phyloP scores from a whole-genome alignment of 2,888 invertebrate genomes.

The Lasioglossum malachurum region DNA sequence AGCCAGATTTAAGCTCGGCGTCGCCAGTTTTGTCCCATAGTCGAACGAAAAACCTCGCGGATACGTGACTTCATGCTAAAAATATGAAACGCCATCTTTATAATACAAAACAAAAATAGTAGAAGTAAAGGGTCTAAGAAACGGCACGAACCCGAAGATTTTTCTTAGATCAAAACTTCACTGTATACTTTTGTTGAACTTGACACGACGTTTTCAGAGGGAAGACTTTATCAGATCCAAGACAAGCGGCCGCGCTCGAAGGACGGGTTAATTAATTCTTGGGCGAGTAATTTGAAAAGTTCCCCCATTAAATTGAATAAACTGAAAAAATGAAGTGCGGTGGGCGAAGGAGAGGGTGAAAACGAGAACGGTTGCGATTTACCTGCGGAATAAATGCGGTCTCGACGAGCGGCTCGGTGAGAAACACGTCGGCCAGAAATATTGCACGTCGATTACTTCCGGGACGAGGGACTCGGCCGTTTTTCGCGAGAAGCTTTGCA shows the following conservation, averaged over 20 bases:
- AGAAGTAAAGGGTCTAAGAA: too few species aligned
- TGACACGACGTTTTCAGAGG: background rate
- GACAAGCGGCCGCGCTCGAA: background rate
- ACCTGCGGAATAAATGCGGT: background rate
- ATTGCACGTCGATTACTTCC: conserved; percentile 1
- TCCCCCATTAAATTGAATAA: background rate
- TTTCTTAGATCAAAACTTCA: too few species aligned
- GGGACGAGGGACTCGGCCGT: background rate
- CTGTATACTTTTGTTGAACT: background rate
- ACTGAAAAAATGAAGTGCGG: background rate
- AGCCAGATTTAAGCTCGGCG: background rate
- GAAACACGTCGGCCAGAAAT: conserved; percentile 3
- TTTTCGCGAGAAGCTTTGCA: background rate
- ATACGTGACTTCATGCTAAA: background rate
- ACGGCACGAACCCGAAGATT: too few species aligned
- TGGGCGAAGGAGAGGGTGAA: background rate
- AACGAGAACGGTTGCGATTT: background rate
- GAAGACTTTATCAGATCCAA: background rate
- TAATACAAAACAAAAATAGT: too few species aligned
- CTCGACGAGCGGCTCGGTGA: background rate
- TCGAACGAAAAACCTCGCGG: background rate
- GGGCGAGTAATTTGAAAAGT: background rate
- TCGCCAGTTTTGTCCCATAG: background rate
- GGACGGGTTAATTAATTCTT: background rate
- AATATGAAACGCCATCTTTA: background rate